phyloP scores from a whole-genome alignment of 2,797 vertebrate species.

The Distichodus sexfasciatus region DNA sequence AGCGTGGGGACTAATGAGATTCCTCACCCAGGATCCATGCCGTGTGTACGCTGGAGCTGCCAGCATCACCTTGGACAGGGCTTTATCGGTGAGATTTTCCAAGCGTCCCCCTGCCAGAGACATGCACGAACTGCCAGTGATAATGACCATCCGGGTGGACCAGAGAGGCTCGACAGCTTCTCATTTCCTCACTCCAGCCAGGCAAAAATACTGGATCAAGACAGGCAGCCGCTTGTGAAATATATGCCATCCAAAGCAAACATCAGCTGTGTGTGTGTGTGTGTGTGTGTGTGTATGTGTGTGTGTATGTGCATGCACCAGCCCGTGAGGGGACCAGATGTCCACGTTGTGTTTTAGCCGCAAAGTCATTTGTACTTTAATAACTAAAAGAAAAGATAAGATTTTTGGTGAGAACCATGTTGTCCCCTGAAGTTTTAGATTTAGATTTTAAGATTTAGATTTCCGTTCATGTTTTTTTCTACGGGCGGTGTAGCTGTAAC shows the following conservation, averaged over 20 bases:
- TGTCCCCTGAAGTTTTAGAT: no score
- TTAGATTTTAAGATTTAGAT: no score
- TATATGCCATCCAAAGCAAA: constrained; percentile 17
- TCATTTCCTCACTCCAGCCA: constrained; percentile 52
- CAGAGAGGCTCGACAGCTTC: constrained; percentile 59
- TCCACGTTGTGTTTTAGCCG: no score
- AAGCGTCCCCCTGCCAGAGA: constrained; percentile 26
- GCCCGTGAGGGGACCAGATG: no score
- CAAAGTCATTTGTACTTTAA: no score
- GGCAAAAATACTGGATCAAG: constrained; percentile 25
- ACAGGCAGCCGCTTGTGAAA: constrained; percentile 30
- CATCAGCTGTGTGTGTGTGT: not conserved
- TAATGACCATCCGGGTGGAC: constrained; percentile 66
- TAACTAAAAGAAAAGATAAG: no score
- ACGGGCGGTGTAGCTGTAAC: no score
- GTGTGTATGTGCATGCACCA: not conserved
- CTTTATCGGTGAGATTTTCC: constrained; percentile 1
- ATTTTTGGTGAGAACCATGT: no score
- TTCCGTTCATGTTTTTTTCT: no score
- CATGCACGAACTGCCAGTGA: constrained; percentile 56
- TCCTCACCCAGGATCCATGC: not conserved
- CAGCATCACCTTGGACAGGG: not conserved
- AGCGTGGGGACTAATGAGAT: not conserved
- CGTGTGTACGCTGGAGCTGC: not conserved
- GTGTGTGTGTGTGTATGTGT: not conserved